phyloP scores from a whole-genome alignment of 2,888 invertebrate genomes.

The Euzophera pinguis region DNA sequence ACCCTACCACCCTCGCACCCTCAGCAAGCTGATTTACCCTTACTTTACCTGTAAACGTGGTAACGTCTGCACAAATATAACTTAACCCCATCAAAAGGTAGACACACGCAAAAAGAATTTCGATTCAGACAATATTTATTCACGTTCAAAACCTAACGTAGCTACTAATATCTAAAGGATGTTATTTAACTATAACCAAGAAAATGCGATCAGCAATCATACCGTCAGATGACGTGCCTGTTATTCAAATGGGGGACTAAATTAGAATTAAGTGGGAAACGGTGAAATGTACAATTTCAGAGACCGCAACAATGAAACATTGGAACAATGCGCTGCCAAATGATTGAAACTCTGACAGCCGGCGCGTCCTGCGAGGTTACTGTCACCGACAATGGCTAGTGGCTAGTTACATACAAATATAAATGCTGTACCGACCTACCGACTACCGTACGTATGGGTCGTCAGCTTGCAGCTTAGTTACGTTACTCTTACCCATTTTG shows the following conservation, averaged over 20 bases:
- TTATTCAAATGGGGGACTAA: slow-evolving; percentile 12
- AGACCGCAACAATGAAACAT: slow-evolving; percentile 24
- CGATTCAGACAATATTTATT: background rate
- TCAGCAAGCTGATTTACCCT: slow-evolving; percentile 31
- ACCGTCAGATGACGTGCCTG: slow-evolving; percentile 5
- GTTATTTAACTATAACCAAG: background rate
- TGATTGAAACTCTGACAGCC: slow-evolving; percentile 22
- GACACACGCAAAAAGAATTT: slow-evolving; percentile 22
- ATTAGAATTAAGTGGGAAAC: slow-evolving; percentile 24
- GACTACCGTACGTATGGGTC: background rate
- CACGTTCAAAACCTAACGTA: background rate
- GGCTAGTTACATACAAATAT: slow-evolving; percentile 23
- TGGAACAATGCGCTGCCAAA: slow-evolving; percentile 23
- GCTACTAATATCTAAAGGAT: background rate
- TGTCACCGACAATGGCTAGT: slow-evolving; percentile 24
- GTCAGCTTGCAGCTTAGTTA: background rate
- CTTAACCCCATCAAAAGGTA: slow-evolving; percentile 29
- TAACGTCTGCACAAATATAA: slow-evolving; percentile 31
- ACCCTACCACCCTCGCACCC: slow-evolving; percentile 37
- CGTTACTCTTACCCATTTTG: background rate
- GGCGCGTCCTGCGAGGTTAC: slow-evolving; percentile 22
- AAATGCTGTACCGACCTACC: too few species aligned
- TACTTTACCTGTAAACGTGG: slow-evolving; percentile 39
- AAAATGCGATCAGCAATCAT: background rate
- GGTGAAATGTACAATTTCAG: slow-evolving; percentile 26